A percentile compares a stretch with the other conserved stretches of the same genome.
Conservation (phyloP, 2,113 vertebrate species). For the Zosterops japonicus region DNA sequence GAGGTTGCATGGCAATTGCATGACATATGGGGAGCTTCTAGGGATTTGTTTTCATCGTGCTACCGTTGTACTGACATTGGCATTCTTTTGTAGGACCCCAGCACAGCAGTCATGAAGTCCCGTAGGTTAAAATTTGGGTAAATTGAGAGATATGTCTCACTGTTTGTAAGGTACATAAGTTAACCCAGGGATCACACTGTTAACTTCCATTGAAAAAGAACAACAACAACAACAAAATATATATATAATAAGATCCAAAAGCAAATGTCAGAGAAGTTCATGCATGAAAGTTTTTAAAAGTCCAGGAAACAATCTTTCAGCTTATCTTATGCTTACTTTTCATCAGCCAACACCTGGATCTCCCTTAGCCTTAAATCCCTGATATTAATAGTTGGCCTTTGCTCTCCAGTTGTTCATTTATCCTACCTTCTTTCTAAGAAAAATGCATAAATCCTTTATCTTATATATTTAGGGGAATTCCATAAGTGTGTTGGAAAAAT, state of each 20-base stretch:
- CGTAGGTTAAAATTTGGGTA: not conserved
- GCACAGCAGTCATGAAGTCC: not conserved
- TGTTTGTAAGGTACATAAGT: not conserved
- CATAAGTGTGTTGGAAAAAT: not conserved
- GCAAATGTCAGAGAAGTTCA: constrained; percentile 36
- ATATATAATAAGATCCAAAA: not conserved
- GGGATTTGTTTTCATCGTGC: not conserved
- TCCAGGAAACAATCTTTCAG: not conserved
- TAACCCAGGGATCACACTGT: not conserved
- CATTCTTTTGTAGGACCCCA: not conserved
- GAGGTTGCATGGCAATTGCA: not conserved
- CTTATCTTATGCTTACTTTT: constrained; percentile 12
- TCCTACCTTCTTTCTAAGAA: constrained; percentile 24
- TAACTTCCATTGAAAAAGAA: not conserved
- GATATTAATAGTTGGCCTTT: constrained; percentile 32
- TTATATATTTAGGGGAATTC: not conserved
- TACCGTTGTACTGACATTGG: accelerated
- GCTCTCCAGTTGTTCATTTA: constrained; percentile 18
- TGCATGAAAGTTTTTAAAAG: not conserved
- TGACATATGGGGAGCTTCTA: not conserved
- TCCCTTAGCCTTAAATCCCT: not conserved
- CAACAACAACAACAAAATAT: not conserved
- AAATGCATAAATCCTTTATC: not conserved
- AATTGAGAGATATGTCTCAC: not conserved
- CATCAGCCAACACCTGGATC: not conserved